Percentiles rank a stretch among this genome's conserved stretches.
Evolutionary conservation across 2,888 invertebrate species (phyloP).

Genomic region (Baccha elongata): DNA sequence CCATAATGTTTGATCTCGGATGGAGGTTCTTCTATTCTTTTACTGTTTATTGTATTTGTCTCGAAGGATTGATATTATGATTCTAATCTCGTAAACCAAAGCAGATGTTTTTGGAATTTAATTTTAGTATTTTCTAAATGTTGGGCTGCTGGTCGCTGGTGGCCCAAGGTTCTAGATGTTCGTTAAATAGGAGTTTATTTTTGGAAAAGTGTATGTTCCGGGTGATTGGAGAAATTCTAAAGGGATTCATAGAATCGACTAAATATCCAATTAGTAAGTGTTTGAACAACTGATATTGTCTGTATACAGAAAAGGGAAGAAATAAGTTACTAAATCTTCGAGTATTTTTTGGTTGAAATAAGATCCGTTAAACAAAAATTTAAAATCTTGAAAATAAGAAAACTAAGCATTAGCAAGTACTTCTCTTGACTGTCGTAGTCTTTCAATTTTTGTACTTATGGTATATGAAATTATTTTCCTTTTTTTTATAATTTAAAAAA

Average conservation of each 20-base stretch:
- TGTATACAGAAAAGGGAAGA: too few species aligned
- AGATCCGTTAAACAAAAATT: too few species aligned
- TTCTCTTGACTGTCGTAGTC: too few species aligned
- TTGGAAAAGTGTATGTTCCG: neutral
- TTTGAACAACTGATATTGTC: neutral
- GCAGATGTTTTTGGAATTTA: slow-evolving; percentile 66
- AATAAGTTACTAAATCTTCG: too few species aligned
- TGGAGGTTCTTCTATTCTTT: slow-evolving; percentile 37
- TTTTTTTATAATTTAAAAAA: too few species aligned
- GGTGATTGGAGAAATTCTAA: too few species aligned
- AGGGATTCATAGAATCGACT: neutral
- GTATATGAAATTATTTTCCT: too few species aligned
- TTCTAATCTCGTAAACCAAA: slow-evolving; percentile 55
- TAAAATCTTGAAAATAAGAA: too few species aligned
- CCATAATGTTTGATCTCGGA: slow-evolving; percentile 65
- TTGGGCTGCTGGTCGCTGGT: slow-evolving; percentile 27
- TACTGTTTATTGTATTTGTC: slow-evolving; percentile 28
- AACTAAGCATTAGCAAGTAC: too few species aligned
- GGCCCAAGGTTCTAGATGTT: slow-evolving; percentile 31
- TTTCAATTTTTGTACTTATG: too few species aligned
- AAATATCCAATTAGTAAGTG: neutral
- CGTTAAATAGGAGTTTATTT: neutral
- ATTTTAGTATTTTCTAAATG: slow-evolving; percentile 30
- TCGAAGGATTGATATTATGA: slow-evolving; percentile 44
- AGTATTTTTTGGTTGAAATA: too few species aligned